phyloP scores from a whole-genome alignment of 2,113 vertebrate species.

The Pollachius pollachius region DNA sequence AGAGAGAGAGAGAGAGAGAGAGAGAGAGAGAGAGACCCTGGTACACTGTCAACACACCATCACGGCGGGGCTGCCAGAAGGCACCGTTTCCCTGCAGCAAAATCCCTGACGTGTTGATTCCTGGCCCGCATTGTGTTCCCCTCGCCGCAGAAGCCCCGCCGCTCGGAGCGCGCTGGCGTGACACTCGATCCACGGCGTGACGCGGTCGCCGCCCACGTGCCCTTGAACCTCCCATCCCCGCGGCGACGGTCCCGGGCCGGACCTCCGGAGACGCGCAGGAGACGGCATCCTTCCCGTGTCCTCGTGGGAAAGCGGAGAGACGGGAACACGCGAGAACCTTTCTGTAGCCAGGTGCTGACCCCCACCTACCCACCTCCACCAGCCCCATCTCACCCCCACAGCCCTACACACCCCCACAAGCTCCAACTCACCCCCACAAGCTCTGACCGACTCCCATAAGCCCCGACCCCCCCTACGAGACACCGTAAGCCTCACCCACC shows the following conservation, averaged over 20 bases:
- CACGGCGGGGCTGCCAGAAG: slow-evolving; percentile 26
- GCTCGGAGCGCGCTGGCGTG: slow-evolving; percentile 2
- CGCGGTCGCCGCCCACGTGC: slow-evolving; percentile 51
- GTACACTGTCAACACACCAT: slow-evolving; percentile 7
- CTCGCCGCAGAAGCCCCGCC: slow-evolving; percentile 10
- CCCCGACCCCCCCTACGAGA: too few relatives aligned
- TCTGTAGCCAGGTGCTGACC: slow-evolving; percentile 70
- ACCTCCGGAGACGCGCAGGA: not conserved
- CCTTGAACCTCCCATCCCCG: slow-evolving; percentile 46
- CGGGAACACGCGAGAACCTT: slow-evolving; percentile 51
- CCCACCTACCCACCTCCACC: slow-evolving; percentile 22
- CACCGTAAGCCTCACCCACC: too few relatives aligned
- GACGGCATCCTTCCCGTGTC: slow-evolving; percentile 40
- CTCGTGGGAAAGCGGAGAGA: slow-evolving; percentile 59
- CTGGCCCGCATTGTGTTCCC: slow-evolving; percentile 33
- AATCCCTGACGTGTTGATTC: not conserved
- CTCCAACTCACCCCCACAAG: too few relatives aligned
- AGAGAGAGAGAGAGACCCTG: too few relatives aligned
- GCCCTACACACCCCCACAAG: too few relatives aligned
- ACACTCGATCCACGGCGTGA: slow-evolving; percentile 47
- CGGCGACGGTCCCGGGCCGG: slow-evolving; percentile 37
- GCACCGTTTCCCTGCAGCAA: slow-evolving; percentile 24
- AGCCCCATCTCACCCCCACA: too few relatives aligned
- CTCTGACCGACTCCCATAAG: slow-evolving; percentile 21
- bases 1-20: too few relatives aligned